Conservation (phyloP, 1,140 invertebrate genomes). For the Cydia splendana region DNA sequence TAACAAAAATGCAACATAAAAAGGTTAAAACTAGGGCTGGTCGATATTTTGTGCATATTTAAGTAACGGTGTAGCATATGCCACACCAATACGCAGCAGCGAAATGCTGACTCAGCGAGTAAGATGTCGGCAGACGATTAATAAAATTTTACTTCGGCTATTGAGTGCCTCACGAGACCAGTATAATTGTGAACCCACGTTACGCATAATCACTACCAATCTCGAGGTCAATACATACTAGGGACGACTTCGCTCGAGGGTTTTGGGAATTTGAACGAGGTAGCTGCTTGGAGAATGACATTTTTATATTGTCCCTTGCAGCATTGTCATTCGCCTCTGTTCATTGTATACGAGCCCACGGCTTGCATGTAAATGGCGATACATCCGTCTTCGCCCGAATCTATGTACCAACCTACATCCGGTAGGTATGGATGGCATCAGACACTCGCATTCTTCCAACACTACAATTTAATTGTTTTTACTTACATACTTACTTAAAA, state of each 20-base stretch:
- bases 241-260: neutral
- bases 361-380: conserved; percentile 68
- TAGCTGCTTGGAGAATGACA: conserved; percentile 4
- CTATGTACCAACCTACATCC: conserved; percentile 61
- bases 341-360: conserved; percentile 61
- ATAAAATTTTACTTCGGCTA: neutral
- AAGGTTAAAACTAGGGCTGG: neutral
- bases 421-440: conserved; percentile 51
- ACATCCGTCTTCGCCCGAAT: conserved; percentile 73
- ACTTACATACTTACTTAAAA: neutral
- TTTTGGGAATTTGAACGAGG: neutral
- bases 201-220: neutral
- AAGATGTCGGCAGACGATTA: neutral
- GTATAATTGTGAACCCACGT: neutral
- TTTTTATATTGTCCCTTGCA: conserved; percentile 28
- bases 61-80: neutral
- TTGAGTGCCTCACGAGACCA: neutral
- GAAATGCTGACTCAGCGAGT: neutral
- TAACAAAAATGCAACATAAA: too few species aligned
- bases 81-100: neutral
- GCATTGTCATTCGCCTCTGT: conserved; percentile 45
- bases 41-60: conserved; percentile 7
- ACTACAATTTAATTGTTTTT: neutral
- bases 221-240: neutral
- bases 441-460: conserved; percentile 39